phyloP scores from a whole-genome alignment of 2,797 vertebrate species.

The Epinephelus awoara region DNA sequence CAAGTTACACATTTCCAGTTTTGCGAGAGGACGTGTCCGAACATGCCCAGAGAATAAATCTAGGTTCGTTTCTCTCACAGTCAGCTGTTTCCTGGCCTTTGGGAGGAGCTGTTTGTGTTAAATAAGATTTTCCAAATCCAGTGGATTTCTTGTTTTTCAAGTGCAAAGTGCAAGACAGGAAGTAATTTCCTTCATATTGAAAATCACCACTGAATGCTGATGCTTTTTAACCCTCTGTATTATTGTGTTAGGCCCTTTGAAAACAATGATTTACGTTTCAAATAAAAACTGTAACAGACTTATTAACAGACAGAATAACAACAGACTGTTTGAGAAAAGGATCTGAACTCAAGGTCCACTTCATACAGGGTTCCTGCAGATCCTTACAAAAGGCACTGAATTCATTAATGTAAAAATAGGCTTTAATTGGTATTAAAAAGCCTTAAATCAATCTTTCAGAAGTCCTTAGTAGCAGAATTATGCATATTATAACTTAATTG shows the following conservation, averaged over 20 bases:
- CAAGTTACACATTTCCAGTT: slow-evolving; percentile 38
- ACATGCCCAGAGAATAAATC: slow-evolving; percentile 42
- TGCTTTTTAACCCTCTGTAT: background rate
- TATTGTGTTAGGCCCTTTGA: background rate
- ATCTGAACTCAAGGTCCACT: background rate
- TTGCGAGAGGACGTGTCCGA: slow-evolving; percentile 48
- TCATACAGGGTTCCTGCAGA: background rate
- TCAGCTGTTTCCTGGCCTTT: slow-evolving; percentile 13
- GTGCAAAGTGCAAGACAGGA: background rate
- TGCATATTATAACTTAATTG: too few relatives aligned
- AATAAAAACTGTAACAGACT: background rate
- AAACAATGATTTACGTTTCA: background rate
- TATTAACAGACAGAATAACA: background rate
- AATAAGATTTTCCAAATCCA: slow-evolving; percentile 17
- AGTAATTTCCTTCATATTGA: background rate
- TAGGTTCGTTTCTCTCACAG: background rate
- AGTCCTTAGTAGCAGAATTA: too few relatives aligned
- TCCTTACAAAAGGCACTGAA: too few relatives aligned
- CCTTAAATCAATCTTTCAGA: too few relatives aligned
- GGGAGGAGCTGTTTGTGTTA: slow-evolving; percentile 16
- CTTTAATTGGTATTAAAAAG: too few relatives aligned
- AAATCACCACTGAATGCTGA: background rate
- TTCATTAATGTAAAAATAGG: too few relatives aligned
- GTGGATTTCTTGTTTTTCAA: slow-evolving; percentile 8
- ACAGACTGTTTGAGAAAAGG: background rate